Conservation (phyloP, 2,797 vertebrate genomes). For the Myotis planiceps region DNA sequence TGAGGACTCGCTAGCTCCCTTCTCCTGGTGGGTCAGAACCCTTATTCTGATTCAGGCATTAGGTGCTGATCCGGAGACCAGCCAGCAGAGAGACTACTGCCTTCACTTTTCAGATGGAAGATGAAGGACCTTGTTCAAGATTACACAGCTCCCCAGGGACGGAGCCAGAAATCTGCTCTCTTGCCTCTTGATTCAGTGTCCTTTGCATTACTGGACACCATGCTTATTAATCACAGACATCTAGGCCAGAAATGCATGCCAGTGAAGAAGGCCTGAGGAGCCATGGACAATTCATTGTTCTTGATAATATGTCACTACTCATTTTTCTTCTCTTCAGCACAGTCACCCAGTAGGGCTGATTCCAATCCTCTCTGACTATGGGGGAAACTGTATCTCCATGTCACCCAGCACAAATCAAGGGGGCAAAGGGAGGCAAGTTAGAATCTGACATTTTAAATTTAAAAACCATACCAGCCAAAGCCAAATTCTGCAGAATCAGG, state of each 20-base stretch:
- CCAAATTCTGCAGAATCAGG: slow-evolving; percentile 64
- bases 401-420: not conserved
- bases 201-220: not conserved
- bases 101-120: not conserved
- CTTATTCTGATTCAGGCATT: not conserved
- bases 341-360: not conserved
- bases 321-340: not conserved
- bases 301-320: not conserved
- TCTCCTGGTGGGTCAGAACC: not conserved
- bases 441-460: slow-evolving; percentile 57
- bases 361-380: not conserved
- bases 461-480: slow-evolving; percentile 57
- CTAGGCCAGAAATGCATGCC: not conserved
- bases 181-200: not conserved
- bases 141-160: not conserved
- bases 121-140: not conserved
- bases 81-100: not conserved
- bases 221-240: not conserved
- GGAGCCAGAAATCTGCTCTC: slow-evolving; percentile 9
- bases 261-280: not conserved
- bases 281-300: not conserved
- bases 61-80: not conserved
- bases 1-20: not conserved
- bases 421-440: not conserved
- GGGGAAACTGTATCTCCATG: not conserved